Conservation (phyloP, 2,797 vertebrate species). For the Fratercula arctica region DNA sequence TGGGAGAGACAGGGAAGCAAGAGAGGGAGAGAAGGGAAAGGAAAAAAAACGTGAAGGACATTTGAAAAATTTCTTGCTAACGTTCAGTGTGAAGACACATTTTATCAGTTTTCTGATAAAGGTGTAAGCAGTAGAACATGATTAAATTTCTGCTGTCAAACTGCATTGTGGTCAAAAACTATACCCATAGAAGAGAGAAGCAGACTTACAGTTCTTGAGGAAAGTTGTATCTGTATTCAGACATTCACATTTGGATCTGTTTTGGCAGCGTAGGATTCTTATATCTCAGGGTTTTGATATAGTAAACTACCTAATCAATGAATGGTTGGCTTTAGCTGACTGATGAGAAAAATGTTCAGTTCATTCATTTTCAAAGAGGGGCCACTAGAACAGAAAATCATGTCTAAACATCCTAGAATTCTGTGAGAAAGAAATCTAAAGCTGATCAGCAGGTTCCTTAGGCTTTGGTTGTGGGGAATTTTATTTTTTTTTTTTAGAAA, state of each 20-base stretch:
- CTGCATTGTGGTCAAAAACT: neutral
- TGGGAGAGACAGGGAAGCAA: neutral
- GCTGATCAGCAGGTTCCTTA: neutral
- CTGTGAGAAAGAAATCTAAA: neutral
- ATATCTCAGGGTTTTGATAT: neutral
- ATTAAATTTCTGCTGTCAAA: constrained; percentile 32
- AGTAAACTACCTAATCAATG: neutral
- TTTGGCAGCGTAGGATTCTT: neutral
- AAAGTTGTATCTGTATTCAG: neutral
- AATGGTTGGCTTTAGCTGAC: neutral
- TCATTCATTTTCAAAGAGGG: neutral
- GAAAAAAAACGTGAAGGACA: constrained; percentile 66
- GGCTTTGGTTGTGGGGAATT: neutral
- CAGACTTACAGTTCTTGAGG: neutral
- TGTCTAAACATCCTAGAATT: neutral
- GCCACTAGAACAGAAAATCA: neutral
- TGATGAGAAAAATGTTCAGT: neutral
- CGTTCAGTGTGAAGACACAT: neutral
- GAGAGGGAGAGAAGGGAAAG: neutral
- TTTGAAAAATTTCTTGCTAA: constrained; percentile 59
- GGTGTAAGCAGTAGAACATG: constrained; percentile 12
- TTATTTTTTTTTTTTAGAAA: neutral
- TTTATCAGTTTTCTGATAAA: constrained; percentile 37
- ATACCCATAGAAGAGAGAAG: neutral
- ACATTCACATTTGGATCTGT: neutral